Conservation (phyloP, 2,797 vertebrate genomes). For the Okamejei kenojei region DNA sequence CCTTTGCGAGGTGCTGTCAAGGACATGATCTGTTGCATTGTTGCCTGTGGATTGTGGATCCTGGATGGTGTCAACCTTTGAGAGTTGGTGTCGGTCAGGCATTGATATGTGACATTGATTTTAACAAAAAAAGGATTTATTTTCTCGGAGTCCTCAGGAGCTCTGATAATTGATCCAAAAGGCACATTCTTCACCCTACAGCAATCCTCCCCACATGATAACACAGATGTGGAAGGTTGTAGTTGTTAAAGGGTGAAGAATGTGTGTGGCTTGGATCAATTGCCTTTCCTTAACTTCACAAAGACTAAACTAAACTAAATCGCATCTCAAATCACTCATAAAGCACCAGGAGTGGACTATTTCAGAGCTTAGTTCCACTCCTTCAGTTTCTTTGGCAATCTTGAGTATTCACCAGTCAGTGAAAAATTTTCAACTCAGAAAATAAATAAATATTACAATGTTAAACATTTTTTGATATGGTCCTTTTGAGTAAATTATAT, state of each 20-base stretch:
- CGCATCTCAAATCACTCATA: not conserved
- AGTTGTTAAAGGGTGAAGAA: not conserved
- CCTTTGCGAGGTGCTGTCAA: not conserved
- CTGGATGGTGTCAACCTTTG: not conserved
- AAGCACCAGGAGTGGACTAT: not conserved
- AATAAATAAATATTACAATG: not conserved
- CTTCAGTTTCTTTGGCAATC: not conserved
- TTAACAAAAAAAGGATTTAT: not conserved
- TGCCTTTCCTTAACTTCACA: not conserved
- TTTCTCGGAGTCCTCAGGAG: not conserved
- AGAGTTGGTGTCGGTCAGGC: not conserved
- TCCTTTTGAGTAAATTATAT: not conserved
- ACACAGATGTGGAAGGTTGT: not conserved
- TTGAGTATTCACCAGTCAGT: not conserved
- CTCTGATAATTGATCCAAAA: not conserved
- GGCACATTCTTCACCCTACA: too few relatives aligned
- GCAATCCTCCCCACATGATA: too few relatives aligned
- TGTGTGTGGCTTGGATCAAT: not conserved
- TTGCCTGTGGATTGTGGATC: not conserved
- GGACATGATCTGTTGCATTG: not conserved
- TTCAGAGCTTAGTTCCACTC: constrained; percentile 13
- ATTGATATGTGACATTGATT: not conserved
- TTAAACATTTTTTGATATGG: not conserved
- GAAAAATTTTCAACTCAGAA: not conserved
- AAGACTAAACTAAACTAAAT: not conserved